Percentiles rank a stretch among this genome's conserved stretches.
Evolutionary conservation across 2,797 vertebrate species (phyloP).

Genomic region (Notolepis coatsorum): DNA sequence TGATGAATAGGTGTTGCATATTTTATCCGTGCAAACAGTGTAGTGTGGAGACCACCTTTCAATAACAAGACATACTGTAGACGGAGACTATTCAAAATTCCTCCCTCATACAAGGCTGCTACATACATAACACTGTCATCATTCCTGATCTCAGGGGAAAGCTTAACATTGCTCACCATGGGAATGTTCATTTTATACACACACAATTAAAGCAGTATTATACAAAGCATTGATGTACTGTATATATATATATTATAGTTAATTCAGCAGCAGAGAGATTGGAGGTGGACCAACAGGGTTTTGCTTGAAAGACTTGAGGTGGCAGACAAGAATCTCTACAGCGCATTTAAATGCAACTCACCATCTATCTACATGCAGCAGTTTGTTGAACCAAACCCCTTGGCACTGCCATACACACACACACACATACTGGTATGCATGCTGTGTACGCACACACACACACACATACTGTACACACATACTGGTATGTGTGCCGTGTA

Average conservation of each 20-base stretch:
- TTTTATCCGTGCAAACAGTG: background rate
- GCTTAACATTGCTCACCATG: conserved; percentile 1
- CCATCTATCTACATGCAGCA: conserved; percentile 26
- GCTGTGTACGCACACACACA: background rate
- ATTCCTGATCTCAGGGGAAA: conserved; percentile 1
- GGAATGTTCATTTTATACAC: conserved; percentile 14
- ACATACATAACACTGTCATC: background rate
- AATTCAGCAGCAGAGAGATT: conserved; percentile 16
- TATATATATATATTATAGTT: no score
- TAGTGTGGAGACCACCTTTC: no score
- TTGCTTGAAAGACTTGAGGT: conserved; percentile 6
- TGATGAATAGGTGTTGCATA: background rate
- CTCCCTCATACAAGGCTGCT: background rate
- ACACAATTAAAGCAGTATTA: conserved; percentile 3
- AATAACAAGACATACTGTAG: background rate
- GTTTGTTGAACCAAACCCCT: conserved; percentile 46
- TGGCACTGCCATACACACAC: background rate
- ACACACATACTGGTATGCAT: no score
- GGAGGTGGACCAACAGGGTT: background rate
- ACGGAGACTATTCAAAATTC: conserved; percentile 5
- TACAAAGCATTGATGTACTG: conserved; percentile 6
- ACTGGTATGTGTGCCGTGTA: no score
- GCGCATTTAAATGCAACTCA: conserved; percentile 33
- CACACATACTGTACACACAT: no score
- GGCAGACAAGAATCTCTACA: conserved; percentile 3